Percentiles rank a stretch among this genome's conserved stretches.
Conservation (phyloP, 2,888 invertebrate genomes). For the Nyleta sp. region DNA sequence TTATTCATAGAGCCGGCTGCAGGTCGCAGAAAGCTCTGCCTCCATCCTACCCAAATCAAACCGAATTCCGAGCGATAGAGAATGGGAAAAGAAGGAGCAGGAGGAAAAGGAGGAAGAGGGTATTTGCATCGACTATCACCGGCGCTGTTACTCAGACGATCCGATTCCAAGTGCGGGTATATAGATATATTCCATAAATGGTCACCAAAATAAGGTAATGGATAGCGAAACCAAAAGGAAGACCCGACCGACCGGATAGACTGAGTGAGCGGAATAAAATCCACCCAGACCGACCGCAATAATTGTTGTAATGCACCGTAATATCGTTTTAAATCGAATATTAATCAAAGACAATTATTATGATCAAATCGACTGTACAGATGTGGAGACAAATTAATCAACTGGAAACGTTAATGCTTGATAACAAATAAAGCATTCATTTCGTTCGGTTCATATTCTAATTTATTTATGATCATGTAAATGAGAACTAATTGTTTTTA, state of each 20-base stretch:
- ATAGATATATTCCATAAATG: slow-evolving; percentile 64
- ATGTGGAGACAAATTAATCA: no score
- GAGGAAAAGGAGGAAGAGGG: slow-evolving; percentile 67
- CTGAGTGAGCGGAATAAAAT: slow-evolving; percentile 35
- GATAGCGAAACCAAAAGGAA: slow-evolving; percentile 45
- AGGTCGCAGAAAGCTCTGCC: slow-evolving; percentile 80
- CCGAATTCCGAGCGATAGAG: slow-evolving; percentile 68
- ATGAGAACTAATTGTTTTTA: no score
- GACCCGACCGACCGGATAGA: slow-evolving; percentile 13
- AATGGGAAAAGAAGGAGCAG: slow-evolving; percentile 66
- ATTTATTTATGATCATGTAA: no score
- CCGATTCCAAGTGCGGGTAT: slow-evolving; percentile 65
- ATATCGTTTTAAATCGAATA: neutral
- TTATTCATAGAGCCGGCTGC: slow-evolving; percentile 81
- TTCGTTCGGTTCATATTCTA: no score
- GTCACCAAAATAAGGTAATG: slow-evolving; percentile 63
- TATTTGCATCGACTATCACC: slow-evolving; percentile 81
- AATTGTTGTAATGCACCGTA: slow-evolving; percentile 35
- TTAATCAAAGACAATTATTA: neutral
- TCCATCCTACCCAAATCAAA: slow-evolving; percentile 73
- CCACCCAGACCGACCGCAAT: slow-evolving; percentile 31
- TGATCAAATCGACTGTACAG: neutral
- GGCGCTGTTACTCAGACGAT: slow-evolving; percentile 73
- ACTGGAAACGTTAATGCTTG: no score
- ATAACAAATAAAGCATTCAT: no score